Evolutionary conservation across 1,140 invertebrate genomes (phyloP), one percentile per base, ranked within the genome.

Genomic region (Acyrthosiphon pisum): DNA sequence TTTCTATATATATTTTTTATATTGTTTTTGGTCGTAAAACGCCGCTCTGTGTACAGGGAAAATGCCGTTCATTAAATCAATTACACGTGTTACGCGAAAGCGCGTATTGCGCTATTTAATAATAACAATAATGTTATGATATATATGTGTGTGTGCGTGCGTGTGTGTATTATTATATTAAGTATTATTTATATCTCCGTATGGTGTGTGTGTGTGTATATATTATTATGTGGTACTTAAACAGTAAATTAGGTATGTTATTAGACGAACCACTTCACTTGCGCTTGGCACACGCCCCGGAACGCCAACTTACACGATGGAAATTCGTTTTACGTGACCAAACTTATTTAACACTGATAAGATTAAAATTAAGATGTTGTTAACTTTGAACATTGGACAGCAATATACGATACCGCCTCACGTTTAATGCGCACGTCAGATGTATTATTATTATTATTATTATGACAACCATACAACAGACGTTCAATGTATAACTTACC

Each of bases 281-380:
- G 81, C 0, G 37, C 22, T 84, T 84, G 83, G 84, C 84, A 86
- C 41, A 41, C 84, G 26, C 83, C 37, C 37, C 23, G 83, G 41
- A 26, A 84, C 37, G 8, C 41, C 3, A 44, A 44, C 83, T 41
- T 26, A 37, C 41, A 84, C 14, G 48, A 50, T 56, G 53, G 50
- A 11, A 56, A 90, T 53, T 90, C 50, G 50, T 90, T 90, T 37
- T 90, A 90, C 88, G 89, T 90, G 89, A 60, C 89, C 89, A 90
- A 90, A 90, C 50, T 90, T 44, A 41, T 56, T 53, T 90, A 26
- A 26, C 35, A 50, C 50, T 53, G 88, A 90, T 87, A 90, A 90
- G 88, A 90, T 90, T 37, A 60, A 56, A 90, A 90, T 90, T 56
- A 60, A 46, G 50, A 37, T 41, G 84, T 83, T 83, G 81, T 87